A percentile compares a stretch with the other conserved stretches of the same genome.
These are phyloP conservation scores for Cossypha caffra DNA, from an alignment of 2,797 vertebrate genomes.

Conservation along the genomic window DNA sequence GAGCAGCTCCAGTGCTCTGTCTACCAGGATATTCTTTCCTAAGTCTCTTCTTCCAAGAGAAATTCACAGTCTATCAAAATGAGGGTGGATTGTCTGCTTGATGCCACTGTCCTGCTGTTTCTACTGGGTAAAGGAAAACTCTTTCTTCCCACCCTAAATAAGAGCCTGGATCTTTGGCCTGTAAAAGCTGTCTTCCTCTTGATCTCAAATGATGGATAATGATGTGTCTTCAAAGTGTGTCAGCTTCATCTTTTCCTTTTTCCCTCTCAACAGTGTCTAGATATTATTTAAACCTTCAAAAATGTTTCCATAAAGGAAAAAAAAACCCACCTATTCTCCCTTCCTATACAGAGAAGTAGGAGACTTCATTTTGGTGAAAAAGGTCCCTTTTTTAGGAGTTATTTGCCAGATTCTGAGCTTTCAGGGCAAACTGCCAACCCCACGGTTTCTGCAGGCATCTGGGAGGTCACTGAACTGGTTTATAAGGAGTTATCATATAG, in stretches of 20 bases:
- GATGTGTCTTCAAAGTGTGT: not conserved
- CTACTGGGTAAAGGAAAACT: not conserved
- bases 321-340: not conserved
- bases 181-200: not conserved
- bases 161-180: not conserved
- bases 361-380: not conserved
- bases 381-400: not conserved
- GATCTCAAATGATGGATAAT: not conserved
- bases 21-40: not conserved
- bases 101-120: not conserved
- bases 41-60: not conserved
- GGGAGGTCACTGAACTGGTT: conserved; percentile 24
- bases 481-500: conserved; percentile 56
- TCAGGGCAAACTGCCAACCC: conserved; percentile 17
- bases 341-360: not conserved
- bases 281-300: not conserved
- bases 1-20: not conserved
- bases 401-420: conserved; percentile 1
- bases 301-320: not conserved
- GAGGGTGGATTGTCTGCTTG: not conserved
- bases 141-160: not conserved
- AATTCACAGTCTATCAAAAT: not conserved
- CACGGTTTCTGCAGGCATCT: conserved; percentile 15
- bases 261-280: not conserved
- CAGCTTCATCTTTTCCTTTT: not conserved